Base-by-base conservation (phyloP, 1,140 invertebrate species). In the Steinernema feltiae region DNA sequence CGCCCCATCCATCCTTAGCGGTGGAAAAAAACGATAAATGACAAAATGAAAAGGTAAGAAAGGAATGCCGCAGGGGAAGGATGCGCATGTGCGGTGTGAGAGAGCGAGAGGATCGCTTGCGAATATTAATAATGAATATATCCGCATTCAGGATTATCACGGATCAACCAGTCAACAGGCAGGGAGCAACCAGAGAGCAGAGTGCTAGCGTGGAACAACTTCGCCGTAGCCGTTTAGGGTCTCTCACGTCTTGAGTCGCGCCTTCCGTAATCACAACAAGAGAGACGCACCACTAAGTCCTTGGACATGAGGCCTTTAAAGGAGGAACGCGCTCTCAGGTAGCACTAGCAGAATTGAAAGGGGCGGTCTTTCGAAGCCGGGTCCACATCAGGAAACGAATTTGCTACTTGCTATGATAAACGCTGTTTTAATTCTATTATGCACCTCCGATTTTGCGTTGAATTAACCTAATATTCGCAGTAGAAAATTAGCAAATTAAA, bases 61-160 rank as follows among this genome's bases (percentile, higher is more conserved):
- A 63, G 24, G 53, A 15, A 27, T 7, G 53, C 53, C 7, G 24
- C 7, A 12, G 24, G 24, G 24, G 53, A 63, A 12, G 53, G 53
- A 63, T 63, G 53, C 24, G 53, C 53, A 3, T 27, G 53, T 15
- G 53, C 7, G 53, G 53, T 63, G 24, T 3, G 24, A 63, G 53
- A 63, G 12, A 27, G 24, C 53, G 53, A 63, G 53, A 27, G 53
- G 12, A 63, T 27, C 24, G 7, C 24, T 63, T 63, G 53, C 24
- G 53, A 63, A 63, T 63, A 63, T 63, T 63, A 63, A 63, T 63
- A 63, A 63, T 63, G 53, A 63, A 63, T 12, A 63, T 27, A 63
- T 63, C 53, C 53, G 24, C 53, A 27, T 63, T 27, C 53, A 63
- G 53, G 53, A 63, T 63, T 63, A 27, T 63, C 53, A 27, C 53